Percentiles rank a stretch among this genome's conserved stretches.
Conservation (phyloP, 2,888 invertebrate genomes). For the Selenia dentaria region DNA sequence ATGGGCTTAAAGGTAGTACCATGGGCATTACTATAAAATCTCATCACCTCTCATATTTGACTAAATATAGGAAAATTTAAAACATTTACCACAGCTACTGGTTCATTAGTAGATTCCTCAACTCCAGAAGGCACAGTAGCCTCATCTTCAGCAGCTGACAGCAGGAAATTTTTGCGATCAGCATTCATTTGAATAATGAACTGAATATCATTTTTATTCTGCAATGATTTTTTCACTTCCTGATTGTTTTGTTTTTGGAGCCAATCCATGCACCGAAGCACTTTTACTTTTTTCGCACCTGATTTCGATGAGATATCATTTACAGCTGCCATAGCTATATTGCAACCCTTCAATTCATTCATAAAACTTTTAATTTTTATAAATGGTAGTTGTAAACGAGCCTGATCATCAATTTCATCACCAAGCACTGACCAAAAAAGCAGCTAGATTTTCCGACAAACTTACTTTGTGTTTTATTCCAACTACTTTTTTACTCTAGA, state of each 20-base stretch:
- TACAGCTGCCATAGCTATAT: slow-evolving; percentile 16
- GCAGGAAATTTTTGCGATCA: slow-evolving; percentile 62
- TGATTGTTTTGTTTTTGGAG: slow-evolving; percentile 67
- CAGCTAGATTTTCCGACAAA: too few relatives aligned
- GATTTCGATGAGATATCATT: slow-evolving; percentile 9
- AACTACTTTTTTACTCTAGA: too few relatives aligned
- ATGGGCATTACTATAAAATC: too few relatives aligned
- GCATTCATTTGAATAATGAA: slow-evolving; percentile 71
- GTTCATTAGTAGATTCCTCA: slow-evolving; percentile 54
- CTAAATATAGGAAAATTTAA: too few relatives aligned
- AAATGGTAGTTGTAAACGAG: too few relatives aligned
- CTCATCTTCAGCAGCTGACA: slow-evolving; percentile 66
- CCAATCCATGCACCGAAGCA: slow-evolving; percentile 69
- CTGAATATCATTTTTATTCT: slow-evolving; percentile 72
- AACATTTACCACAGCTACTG: slow-evolving; percentile 64
- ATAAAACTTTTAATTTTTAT: too few relatives aligned
- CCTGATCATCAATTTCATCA: too few relatives aligned
- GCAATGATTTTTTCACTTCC: slow-evolving; percentile 58
- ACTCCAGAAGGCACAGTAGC: slow-evolving; percentile 68
- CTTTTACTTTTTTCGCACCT: slow-evolving; percentile 37
- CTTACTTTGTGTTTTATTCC: too few relatives aligned
- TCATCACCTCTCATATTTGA: too few relatives aligned
- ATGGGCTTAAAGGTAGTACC: too few relatives aligned
- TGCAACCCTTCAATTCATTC: too few relatives aligned
- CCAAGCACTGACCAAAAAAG: too few relatives aligned